Percentiles rank a stretch among this genome's conserved stretches.
Evolutionary conservation across 2,113 vertebrate species (phyloP).

Genomic region (Chlamydotis undulata): DNA sequence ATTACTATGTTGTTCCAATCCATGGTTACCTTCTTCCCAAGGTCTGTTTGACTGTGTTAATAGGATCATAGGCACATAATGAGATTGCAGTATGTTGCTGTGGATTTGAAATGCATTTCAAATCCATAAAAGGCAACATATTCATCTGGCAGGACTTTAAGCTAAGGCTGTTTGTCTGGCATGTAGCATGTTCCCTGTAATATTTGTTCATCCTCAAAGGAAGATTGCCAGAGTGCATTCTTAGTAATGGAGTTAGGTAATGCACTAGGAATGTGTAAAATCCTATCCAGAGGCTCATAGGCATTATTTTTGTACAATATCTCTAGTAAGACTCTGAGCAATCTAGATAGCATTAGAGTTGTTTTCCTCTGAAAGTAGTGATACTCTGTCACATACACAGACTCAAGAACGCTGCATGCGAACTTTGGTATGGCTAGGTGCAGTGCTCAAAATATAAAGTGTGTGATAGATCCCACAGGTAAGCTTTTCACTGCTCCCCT

Average conservation of each 20-base stretch:
- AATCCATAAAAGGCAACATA: slow-evolving; percentile 7
- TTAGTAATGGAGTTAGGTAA: slow-evolving; percentile 18
- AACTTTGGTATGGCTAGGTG: neutral
- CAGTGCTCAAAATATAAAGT: neutral
- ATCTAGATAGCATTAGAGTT: neutral
- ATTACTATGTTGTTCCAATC: neutral
- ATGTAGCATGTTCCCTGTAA: neutral
- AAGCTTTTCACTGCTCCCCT: neutral
- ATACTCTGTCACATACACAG: neutral
- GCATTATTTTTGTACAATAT: slow-evolving; percentile 10
- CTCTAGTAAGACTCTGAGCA: neutral
- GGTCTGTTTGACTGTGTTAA: neutral
- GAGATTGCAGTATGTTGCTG: neutral
- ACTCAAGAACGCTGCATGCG: neutral
- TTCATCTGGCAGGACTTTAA: slow-evolving; percentile 11
- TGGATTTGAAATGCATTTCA: slow-evolving; percentile 22
- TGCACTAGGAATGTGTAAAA: slow-evolving; percentile 35
- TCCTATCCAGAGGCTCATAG: slow-evolving; percentile 24
- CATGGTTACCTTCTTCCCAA: neutral
- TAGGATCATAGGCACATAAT: neutral
- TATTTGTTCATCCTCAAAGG: slow-evolving; percentile 33
- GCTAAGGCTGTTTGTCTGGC: neutral
- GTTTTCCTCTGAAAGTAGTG: neutral
- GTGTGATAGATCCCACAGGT: neutral
- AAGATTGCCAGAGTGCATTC: neutral